phyloP scores from a whole-genome alignment of 2,888 invertebrate species.

The Hirtodrosophila alboralis region DNA sequence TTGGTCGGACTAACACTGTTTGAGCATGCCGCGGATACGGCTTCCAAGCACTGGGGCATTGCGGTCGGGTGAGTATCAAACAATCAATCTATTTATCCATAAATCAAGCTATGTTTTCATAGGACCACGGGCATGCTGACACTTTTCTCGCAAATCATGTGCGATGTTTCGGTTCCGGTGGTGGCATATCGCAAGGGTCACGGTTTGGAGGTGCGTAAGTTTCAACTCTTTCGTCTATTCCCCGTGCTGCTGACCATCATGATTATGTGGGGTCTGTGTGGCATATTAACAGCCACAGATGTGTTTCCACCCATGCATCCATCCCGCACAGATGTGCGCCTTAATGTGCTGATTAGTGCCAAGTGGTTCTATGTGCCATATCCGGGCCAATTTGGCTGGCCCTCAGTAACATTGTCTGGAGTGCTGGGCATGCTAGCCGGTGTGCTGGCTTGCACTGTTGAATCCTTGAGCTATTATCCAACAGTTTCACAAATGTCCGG shows the following conservation, averaged over 20 bases:
- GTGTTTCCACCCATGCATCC: slow-evolving; percentile 88
- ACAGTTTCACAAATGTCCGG: slow-evolving; percentile 94
- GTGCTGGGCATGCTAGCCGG: slow-evolving; percentile 92
- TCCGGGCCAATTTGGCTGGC: slow-evolving; percentile 92
- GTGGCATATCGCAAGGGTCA: slow-evolving; percentile 86
- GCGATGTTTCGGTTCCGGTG: slow-evolving; percentile 87
- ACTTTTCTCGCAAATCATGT: slow-evolving; percentile 91
- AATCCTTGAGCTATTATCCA: slow-evolving; percentile 95
- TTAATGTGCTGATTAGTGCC: slow-evolving; percentile 88
- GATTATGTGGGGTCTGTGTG: slow-evolving; percentile 91
- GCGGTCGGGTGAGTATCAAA: slow-evolving; percentile 88
- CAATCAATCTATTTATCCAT: not conserved
- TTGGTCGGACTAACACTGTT: slow-evolving; percentile 93
- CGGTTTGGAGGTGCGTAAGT: slow-evolving; percentile 86
- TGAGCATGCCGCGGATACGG: slow-evolving; percentile 91
- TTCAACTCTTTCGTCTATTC: slow-evolving; percentile 91
- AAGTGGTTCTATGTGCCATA: slow-evolving; percentile 93
- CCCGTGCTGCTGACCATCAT: slow-evolving; percentile 91
- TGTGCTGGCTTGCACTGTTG: slow-evolving; percentile 91
- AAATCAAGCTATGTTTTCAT: no score
- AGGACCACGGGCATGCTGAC: slow-evolving; percentile 89
- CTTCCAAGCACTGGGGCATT: slow-evolving; percentile 93
- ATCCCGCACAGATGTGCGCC: slow-evolving; percentile 90
- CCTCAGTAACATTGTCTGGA: slow-evolving; percentile 88
- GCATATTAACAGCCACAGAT: slow-evolving; percentile 87